Evolutionary conservation across 2,888 invertebrate species (phyloP).

Genomic region (Lomographa bimaculata): DNA sequence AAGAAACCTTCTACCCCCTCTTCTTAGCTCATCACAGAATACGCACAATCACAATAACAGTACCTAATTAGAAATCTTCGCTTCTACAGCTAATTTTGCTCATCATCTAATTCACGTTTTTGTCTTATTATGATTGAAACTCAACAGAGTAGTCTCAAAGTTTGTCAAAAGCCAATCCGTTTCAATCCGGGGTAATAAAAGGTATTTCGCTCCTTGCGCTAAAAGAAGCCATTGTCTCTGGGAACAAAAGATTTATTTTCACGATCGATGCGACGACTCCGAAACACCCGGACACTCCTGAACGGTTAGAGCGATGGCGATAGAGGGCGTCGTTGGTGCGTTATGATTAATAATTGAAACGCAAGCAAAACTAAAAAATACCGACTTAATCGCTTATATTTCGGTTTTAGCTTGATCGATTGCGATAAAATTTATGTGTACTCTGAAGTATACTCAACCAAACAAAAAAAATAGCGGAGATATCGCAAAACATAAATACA

Average conservation of each 20-base stretch:
- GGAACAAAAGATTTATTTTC: constrained; percentile 15
- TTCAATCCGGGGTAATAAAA: constrained; percentile 5
- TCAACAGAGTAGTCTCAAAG: background rate
- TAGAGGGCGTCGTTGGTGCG: no score
- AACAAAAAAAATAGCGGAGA: no score
- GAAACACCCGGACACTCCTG: background rate
- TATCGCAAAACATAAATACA: no score
- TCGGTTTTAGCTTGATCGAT: no score
- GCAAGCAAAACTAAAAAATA: no score
- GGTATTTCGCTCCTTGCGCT: background rate
- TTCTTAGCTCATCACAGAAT: no score
- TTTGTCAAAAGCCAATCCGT: constrained; percentile 2
- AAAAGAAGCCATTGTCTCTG: constrained; percentile 4
- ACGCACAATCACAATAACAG: no score
- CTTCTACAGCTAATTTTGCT: constrained; percentile 12
- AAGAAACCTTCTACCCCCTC: no score
- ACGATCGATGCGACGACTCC: background rate
- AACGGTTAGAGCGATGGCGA: background rate
- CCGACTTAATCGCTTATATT: background rate
- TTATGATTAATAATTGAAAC: no score
- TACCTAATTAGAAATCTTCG: no score
- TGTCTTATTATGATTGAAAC: constrained; percentile 3
- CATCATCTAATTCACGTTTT: background rate
- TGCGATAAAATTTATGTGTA: no score
- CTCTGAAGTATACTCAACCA: no score